These are phyloP conservation scores for Grammomys dolichurus DNA, from an alignment of 2,113 vertebrate species.

Conservation along the genomic window DNA sequence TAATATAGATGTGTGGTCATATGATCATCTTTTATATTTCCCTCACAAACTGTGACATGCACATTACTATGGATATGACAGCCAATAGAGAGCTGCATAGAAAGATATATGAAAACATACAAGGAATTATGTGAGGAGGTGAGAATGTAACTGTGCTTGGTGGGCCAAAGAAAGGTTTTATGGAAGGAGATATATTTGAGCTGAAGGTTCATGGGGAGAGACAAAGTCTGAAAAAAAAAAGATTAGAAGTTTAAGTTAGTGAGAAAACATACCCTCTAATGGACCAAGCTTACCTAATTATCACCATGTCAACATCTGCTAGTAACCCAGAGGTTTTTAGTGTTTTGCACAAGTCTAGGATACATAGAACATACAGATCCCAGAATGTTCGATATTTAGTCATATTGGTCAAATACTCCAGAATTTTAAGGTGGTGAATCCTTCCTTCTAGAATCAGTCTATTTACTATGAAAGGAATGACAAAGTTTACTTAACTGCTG, in stretches of 20 bases:
- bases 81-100: background rate
- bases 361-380: background rate
- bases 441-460: slow-evolving; percentile 23
- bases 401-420: background rate
- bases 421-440: slow-evolving; percentile 42
- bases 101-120: slow-evolving; percentile 39
- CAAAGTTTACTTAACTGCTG: slow-evolving; percentile 36
- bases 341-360: slow-evolving; percentile 7
- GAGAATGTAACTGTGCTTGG: background rate
- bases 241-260: slow-evolving; percentile 31
- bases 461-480: background rate
- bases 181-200: slow-evolving; percentile 24
- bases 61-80: background rate
- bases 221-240: slow-evolving; percentile 15
- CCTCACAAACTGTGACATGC: background rate
- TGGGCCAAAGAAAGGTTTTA: background rate
- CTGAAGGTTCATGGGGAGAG: background rate
- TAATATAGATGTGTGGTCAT: slow-evolving; percentile 12
- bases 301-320: slow-evolving; percentile 34
- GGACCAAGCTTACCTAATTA: slow-evolving; percentile 50
- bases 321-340: slow-evolving; percentile 24
- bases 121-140: background rate
- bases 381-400: background rate
- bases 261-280: slow-evolving; percentile 48
- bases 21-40: background rate